These are phyloP conservation scores for Macroramphosus scolopax DNA, from an alignment of 2,797 vertebrate genomes.

Conservation along the genomic window DNA sequence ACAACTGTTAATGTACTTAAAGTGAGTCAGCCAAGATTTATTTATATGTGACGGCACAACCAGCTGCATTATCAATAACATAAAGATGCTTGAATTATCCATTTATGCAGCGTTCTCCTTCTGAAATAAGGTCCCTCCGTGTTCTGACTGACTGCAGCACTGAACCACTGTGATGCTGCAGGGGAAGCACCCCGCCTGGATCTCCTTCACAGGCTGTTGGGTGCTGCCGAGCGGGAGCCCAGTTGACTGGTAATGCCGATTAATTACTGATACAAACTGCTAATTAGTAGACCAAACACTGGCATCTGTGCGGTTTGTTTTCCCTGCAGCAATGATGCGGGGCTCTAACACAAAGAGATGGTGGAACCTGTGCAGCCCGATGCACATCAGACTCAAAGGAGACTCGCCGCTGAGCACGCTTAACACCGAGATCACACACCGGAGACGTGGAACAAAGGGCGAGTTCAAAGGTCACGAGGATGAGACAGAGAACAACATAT, in stretches of 20 bases:
- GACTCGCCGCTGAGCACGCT: slow-evolving; percentile 38
- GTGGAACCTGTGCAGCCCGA: slow-evolving; percentile 60
- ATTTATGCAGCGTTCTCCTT: slow-evolving; percentile 7
- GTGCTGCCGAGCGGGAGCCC: slow-evolving; percentile 61
- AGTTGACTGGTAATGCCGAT: slow-evolving; percentile 76
- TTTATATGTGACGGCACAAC: too few relatives aligned
- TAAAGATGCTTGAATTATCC: too few relatives aligned
- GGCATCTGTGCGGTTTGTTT: slow-evolving; percentile 74
- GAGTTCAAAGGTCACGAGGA: slow-evolving; percentile 20
- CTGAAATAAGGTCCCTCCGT: slow-evolving; percentile 3
- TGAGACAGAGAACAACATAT: slow-evolving; percentile 4
- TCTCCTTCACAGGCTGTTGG: slow-evolving; percentile 68
- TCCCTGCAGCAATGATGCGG: slow-evolving; percentile 70
- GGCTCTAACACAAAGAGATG: slow-evolving; percentile 68
- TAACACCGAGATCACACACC: slow-evolving; percentile 37
- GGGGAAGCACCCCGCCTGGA: slow-evolving; percentile 57
- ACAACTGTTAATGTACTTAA: too few relatives aligned
- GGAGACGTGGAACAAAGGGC: slow-evolving; percentile 35
- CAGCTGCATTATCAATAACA: too few relatives aligned
- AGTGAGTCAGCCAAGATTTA: too few relatives aligned
- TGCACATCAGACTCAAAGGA: slow-evolving; percentile 48
- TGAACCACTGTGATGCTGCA: slow-evolving; percentile 32
- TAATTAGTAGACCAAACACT: slow-evolving; percentile 80
- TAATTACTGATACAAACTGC: slow-evolving; percentile 79
- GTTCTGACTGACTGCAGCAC: slow-evolving; percentile 22